Evolutionary conservation across 2,113 vertebrate species (phyloP), one percentile per base, ranked within the genome.

Genomic region (Ramphastos sulfuratus): DNA sequence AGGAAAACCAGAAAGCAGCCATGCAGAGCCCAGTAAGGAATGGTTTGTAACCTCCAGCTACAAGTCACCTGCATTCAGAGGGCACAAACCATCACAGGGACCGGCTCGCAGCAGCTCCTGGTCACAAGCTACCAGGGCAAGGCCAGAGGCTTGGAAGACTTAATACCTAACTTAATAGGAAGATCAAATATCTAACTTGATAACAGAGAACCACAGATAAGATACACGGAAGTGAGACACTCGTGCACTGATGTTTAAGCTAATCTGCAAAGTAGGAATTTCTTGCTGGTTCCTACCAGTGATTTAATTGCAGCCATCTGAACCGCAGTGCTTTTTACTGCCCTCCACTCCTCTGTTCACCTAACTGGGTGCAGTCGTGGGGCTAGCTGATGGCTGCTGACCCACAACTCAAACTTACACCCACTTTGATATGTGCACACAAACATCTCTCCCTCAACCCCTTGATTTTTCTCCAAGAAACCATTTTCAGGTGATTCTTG

Each of bases 101-200:
- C 7, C 6, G 0, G 35, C 65, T 25, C 50, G 2, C 1, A 1
- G 74, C 72, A 64, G 24, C 64, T 10, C 37, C 48, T 3, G 0
- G 8, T 15, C 66, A 54, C 48, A 9, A 31, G 60, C 44, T 19
- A 39, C 7, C 3, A 2, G 30, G 46, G 30, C 67, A 84, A 7
- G 30, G 65, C 19, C 19, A 65, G 46, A 9, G 55, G 12, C 64
- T 81, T n/a, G 8, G 67, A 46, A 50, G 75, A 73, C 24, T 82
- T 55, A 64, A 77, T 73, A 44, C 44, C 55, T 12, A 85, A 81
- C 42, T 58, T 9, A 58, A 27, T 3, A 28, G 11, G 18, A 72
- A 85, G 60, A 74, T 70, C 60, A 69, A 82, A 55, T 37, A 88
- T 37, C 87, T 65, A 55, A 37, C 79, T 42, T 8, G 61, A 6